Evolutionary conservation across 2,888 invertebrate genomes (phyloP), one percentile per base, ranked within the genome.

Genomic region (Eulithis testata): DNA sequence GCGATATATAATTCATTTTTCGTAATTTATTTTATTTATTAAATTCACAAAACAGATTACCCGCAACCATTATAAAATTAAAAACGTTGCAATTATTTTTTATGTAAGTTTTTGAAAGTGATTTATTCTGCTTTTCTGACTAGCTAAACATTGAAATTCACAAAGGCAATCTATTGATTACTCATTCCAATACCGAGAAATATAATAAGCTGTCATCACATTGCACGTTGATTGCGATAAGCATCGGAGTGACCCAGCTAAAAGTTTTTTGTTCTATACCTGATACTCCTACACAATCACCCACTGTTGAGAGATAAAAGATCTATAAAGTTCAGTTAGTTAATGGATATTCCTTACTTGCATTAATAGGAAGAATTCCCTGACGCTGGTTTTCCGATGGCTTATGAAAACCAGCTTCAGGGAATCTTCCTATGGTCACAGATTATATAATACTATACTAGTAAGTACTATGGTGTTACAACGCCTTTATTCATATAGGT

Each of bases 231-330:
- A 51, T 50, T 51, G 31, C 4, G 31, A 36, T 47, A 54, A 11
- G 37, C 12, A 53, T 53, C 53, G 45, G 40, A 61, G 31, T 61
- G 55, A 55, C 43, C 43, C 43, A 55, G 55, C 61, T 55, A 7
- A 40, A 9, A 8, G 6, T 49, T 54, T 27, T 54, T 40, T 54
- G 12, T 37, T 31, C 61, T 54, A 54, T 40, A 12, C 53, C 9
- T 60, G 27, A 59, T 54, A 66, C 71, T 70, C 71, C 67, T 70
- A 68, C 73, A 68, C 71, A 68, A 68, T 73, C 70, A 71, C 66
- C 71, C 62, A 72, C 69, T 66, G 70, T 68, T 66, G 53, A 27
- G 11, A 56, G 68, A 72, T 75, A 70, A 71, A 50, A 61, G 31
- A 70, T 70, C 68, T 63, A 43, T 56, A 64, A 68, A 67, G 50